phyloP scores from a whole-genome alignment of 2,797 vertebrate species.

The Cynodonichthys magdalenae region DNA sequence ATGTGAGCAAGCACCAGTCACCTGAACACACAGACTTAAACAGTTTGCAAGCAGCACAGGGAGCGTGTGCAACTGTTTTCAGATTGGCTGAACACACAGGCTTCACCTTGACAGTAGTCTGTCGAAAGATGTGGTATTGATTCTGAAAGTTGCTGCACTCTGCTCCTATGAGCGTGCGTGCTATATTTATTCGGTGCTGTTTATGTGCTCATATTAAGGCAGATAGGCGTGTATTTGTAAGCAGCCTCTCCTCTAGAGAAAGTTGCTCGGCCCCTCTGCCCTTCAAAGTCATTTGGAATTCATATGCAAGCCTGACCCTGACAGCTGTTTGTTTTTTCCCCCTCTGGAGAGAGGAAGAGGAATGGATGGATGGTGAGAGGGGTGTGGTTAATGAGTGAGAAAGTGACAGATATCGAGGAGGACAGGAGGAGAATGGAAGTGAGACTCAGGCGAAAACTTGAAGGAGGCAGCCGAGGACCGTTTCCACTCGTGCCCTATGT shows the following conservation, averaged over 20 bases:
- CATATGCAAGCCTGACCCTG: constrained; percentile 76
- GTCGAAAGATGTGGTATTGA: constrained; percentile 72
- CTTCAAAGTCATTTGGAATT: constrained; percentile 81
- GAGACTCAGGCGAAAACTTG: constrained; percentile 40
- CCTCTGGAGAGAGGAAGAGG: constrained; percentile 64
- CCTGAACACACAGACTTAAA: constrained; percentile 12
- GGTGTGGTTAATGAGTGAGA: constrained; percentile 66
- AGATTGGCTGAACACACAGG: constrained; percentile 34
- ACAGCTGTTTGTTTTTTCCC: constrained; percentile 77
- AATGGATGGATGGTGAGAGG: constrained; percentile 44
- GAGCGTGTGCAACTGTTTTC: constrained; percentile 14
- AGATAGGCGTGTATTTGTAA: constrained; percentile 14
- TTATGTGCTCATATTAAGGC: constrained; percentile 42
- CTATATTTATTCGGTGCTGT: constrained; percentile 47
- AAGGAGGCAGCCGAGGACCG: constrained; percentile 23
- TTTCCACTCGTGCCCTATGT: constrained; percentile 35
- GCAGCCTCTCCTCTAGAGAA: constrained; percentile 63
- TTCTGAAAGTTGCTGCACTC: constrained; percentile 50
- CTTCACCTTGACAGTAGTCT: constrained; percentile 66
- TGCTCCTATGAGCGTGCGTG: constrained; percentile 8
- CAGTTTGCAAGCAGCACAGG: not conserved
- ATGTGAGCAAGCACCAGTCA: constrained; percentile 27
- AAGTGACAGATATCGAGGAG: constrained; percentile 64
- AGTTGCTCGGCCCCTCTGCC: constrained; percentile 71
- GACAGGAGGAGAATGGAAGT: constrained; percentile 60